These are phyloP conservation scores for Ormyrus thymus DNA, from an alignment of 2,888 invertebrate genomes.

Conservation along the genomic window DNA sequence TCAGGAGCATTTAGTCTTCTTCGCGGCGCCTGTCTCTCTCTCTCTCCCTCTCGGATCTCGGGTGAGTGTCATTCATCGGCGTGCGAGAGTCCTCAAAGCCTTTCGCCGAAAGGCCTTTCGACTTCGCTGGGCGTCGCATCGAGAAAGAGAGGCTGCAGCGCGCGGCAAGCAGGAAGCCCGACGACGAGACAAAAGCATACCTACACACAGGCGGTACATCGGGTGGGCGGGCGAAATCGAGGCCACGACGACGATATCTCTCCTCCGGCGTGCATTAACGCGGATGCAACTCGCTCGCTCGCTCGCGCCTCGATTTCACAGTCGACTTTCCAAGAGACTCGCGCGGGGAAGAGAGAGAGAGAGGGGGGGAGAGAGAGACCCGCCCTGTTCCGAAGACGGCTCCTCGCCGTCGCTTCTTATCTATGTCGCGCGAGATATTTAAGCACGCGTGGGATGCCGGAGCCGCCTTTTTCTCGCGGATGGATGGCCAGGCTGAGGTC, in stretches of 20 bases:
- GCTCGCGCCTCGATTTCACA: constrained; percentile 40
- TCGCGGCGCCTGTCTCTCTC: too few species aligned
- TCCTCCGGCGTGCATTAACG: not conserved
- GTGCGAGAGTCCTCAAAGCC: not conserved
- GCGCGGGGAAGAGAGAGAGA: not conserved
- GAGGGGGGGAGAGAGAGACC: constrained; percentile 4
- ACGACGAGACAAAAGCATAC: constrained; percentile 19
- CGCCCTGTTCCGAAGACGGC: not conserved
- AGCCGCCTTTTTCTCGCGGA: too few species aligned
- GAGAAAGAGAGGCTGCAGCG: not conserved
- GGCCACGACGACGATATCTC: constrained; percentile 14
- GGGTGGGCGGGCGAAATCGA: constrained; percentile 38
- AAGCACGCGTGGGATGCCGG: too few species aligned
- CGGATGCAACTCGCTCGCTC: constrained; percentile 21
- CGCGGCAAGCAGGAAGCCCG: constrained; percentile 1
- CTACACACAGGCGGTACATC: not conserved
- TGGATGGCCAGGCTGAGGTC: too few species aligned
- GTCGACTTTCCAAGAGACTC: constrained; percentile 41
- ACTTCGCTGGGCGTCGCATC: not conserved
- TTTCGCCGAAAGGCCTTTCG: not conserved
- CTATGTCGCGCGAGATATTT: not conserved
- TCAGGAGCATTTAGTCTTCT: too few species aligned
- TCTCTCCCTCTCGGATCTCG: too few species aligned
- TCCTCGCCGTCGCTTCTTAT: too few species aligned
- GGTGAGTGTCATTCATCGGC: constrained; percentile 8